Conservation (phyloP, 2,888 invertebrate species). For the Rhagophthalmus giganteus region DNA sequence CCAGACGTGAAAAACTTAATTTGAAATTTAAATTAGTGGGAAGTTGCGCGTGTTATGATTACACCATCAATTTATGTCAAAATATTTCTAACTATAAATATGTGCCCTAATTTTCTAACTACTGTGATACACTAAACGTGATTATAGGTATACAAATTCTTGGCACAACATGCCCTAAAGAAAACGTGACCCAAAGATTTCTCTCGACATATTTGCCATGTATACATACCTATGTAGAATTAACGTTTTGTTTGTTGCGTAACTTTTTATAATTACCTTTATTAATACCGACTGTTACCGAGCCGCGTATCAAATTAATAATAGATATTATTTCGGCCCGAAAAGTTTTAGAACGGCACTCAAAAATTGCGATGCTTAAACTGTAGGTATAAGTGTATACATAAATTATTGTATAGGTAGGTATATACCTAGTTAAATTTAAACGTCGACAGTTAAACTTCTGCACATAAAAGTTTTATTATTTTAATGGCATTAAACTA, state of each 20-base stretch:
- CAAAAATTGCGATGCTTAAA: too few species aligned
- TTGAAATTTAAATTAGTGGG: slow-evolving; percentile 9
- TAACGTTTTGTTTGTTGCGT: too few species aligned
- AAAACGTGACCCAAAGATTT: neutral
- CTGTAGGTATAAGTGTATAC: too few species aligned
- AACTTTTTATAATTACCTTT: neutral
- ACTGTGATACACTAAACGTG: neutral
- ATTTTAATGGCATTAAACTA: too few species aligned
- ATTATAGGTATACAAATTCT: neutral
- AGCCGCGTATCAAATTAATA: neutral
- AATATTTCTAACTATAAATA: slow-evolving; percentile 1
- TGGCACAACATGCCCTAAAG: neutral
- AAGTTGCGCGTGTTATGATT: slow-evolving; percentile 5
- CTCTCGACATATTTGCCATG: neutral
- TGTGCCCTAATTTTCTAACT: slow-evolving; percentile 3
- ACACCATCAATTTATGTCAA: slow-evolving; percentile 5
- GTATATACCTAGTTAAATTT: too few species aligned
- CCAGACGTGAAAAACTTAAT: slow-evolving; percentile 1
- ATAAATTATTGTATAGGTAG: too few species aligned
- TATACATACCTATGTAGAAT: neutral
- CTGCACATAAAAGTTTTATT: too few species aligned
- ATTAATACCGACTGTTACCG: neutral
- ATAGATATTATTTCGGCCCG: too few species aligned
- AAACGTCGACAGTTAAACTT: too few species aligned
- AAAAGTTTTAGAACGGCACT: too few species aligned